Percentiles rank a stretch among this genome's conserved stretches.
These are phyloP conservation scores for Linyphia triangularis DNA, from an alignment of 2,888 invertebrate genomes.

Conservation along the genomic window DNA sequence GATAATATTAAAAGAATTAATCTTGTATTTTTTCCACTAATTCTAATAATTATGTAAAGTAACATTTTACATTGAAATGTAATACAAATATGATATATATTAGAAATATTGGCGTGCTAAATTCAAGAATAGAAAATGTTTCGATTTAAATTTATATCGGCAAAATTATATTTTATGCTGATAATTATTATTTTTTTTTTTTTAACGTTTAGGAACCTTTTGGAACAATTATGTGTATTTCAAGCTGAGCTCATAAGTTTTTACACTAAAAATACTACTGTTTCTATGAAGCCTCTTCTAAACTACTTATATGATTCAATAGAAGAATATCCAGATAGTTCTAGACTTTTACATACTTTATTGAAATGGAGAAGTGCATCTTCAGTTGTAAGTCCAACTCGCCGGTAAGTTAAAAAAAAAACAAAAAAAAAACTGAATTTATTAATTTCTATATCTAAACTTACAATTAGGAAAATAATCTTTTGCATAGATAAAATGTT, in stretches of 20 bases:
- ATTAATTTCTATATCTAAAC: background rate
- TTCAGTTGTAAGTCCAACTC: constrained; percentile 43
- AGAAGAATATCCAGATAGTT: constrained; percentile 43
- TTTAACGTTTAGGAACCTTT: constrained; percentile 33
- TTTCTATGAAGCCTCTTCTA: constrained; percentile 58
- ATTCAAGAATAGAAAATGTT: no score
- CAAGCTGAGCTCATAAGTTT: constrained; percentile 59
- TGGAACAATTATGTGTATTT: constrained; percentile 42
- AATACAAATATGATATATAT: no score
- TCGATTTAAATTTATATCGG: no score
- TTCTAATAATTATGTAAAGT: no score
- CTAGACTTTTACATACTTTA: constrained; percentile 32
- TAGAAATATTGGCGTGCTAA: no score
- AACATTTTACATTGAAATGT: no score
- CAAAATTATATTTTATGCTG: no score
- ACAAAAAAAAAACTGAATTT: no score
- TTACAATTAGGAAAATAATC: background rate
- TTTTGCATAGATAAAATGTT: no score
- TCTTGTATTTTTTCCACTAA: no score
- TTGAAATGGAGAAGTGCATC: constrained; percentile 55
- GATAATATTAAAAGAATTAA: no score
- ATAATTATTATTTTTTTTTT: no score
- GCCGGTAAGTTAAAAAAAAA: constrained; percentile 48
- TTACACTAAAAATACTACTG: constrained; percentile 42
- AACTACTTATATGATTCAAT: constrained; percentile 35